These are phyloP conservation scores for Prochilodus magdalenae DNA, from an alignment of 2,113 vertebrate species.

Conservation along the genomic window DNA sequence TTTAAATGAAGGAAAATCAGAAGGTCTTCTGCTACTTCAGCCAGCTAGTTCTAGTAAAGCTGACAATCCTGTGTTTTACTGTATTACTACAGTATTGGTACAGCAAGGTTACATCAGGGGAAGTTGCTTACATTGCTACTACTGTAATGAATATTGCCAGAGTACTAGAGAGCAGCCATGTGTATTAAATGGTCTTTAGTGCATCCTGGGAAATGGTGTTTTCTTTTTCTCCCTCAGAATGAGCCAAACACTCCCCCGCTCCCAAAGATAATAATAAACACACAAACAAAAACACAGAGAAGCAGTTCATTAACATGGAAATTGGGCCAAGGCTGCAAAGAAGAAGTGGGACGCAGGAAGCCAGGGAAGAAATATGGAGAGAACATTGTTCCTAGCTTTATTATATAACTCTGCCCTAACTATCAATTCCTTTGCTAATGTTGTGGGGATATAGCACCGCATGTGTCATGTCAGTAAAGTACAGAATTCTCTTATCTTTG, in stretches of 20 bases:
- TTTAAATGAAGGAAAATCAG: too few relatives aligned
- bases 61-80: too few relatives aligned
- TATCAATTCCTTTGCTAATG: neutral
- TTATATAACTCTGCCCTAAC: neutral
- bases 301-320: slow-evolving; percentile 75
- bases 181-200: neutral
- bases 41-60: too few relatives aligned
- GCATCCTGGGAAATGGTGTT: slow-evolving; percentile 33
- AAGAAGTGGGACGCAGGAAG: slow-evolving; percentile 35
- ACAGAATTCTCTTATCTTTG: neutral
- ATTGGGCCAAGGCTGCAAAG: slow-evolving; percentile 64
- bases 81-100: too few relatives aligned
- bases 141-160: neutral
- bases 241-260: neutral
- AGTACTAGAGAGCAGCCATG: neutral
- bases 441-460: neutral
- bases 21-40: too few relatives aligned
- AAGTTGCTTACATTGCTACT: neutral
- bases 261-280: slow-evolving; percentile 68
- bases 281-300: slow-evolving; percentile 64
- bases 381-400: neutral
- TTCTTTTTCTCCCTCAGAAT: slow-evolving; percentile 21
- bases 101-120: too few relatives aligned
- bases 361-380: slow-evolving; percentile 4
- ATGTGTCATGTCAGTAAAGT: neutral